Evolutionary conservation across 2,797 vertebrate genomes (phyloP).

Genomic region (Notamacropus eugenii): DNA sequence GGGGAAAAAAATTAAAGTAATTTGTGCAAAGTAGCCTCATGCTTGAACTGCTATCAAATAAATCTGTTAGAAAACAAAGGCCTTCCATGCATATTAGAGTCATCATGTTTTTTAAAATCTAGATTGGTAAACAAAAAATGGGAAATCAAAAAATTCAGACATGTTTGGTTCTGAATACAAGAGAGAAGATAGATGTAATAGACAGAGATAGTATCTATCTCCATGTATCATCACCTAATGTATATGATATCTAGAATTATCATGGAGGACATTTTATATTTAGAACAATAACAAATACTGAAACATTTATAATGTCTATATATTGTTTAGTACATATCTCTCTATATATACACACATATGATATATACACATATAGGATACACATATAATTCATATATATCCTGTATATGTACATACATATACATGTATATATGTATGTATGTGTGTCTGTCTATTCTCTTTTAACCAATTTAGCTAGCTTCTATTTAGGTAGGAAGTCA

Average conservation of each 20-base stretch:
- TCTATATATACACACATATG: too few relatives aligned
- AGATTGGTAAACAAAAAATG: neutral
- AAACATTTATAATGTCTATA: neutral
- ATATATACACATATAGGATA: too few relatives aligned
- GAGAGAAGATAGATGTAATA: neutral
- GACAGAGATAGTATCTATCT: neutral
- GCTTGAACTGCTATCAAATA: neutral
- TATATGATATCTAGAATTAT: neutral
- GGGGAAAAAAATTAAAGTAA: neutral
- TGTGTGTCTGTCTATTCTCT: neutral
- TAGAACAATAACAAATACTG: neutral
- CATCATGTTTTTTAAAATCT: neutral
- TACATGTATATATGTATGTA: neutral
- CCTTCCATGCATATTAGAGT: neutral
- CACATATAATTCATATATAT: too few relatives aligned
- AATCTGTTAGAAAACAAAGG: neutral
- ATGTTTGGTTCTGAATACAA: neutral
- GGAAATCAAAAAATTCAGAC: neutral
- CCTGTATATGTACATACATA: too few relatives aligned
- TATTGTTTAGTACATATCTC: too few relatives aligned
- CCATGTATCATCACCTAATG: neutral
- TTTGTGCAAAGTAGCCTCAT: neutral
- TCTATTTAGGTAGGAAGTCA: neutral
- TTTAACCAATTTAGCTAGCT: neutral
- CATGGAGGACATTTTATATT: neutral